Conservation (phyloP, 1,140 invertebrate genomes). For the Zophobas morio region DNA sequence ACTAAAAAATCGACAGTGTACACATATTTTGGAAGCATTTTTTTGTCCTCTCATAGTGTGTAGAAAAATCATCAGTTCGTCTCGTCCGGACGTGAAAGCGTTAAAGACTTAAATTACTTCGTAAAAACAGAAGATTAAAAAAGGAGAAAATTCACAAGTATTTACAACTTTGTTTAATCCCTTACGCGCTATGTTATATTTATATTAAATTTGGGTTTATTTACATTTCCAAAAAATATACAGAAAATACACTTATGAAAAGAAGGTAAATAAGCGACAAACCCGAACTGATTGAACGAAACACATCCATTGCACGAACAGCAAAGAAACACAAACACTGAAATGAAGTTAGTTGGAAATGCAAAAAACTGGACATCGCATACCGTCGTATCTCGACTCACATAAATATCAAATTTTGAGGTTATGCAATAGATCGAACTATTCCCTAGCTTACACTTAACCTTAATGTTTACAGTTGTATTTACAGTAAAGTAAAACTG, state of each 20-base stretch:
- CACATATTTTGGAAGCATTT: constrained; percentile 64
- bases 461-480: constrained; percentile 56
- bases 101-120: constrained; percentile 61
- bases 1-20: constrained; percentile 66
- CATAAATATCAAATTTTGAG: constrained; percentile 47
- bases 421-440: constrained; percentile 50
- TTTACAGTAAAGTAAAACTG: no score
- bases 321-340: constrained; percentile 39
- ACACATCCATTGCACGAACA: constrained; percentile 28
- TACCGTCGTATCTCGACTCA: constrained; percentile 5
- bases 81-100: constrained; percentile 55
- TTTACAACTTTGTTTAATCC: constrained; percentile 59
- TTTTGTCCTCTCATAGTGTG: constrained; percentile 61
- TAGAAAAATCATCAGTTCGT: constrained; percentile 65
- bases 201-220: constrained; percentile 57
- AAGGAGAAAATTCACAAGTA: constrained; percentile 63
- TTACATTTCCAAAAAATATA: constrained; percentile 60
- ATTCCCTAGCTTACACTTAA: constrained; percentile 53
- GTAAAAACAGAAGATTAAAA: constrained; percentile 63
- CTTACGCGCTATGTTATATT: constrained; percentile 55
- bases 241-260: constrained; percentile 52
- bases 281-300: neutral
- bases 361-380: constrained; percentile 56
- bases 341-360: constrained; percentile 55
- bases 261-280: constrained; percentile 46